Base-by-base conservation (phyloP, 1,140 invertebrate genomes). In the Proctacanthus coquilletti region DNA sequence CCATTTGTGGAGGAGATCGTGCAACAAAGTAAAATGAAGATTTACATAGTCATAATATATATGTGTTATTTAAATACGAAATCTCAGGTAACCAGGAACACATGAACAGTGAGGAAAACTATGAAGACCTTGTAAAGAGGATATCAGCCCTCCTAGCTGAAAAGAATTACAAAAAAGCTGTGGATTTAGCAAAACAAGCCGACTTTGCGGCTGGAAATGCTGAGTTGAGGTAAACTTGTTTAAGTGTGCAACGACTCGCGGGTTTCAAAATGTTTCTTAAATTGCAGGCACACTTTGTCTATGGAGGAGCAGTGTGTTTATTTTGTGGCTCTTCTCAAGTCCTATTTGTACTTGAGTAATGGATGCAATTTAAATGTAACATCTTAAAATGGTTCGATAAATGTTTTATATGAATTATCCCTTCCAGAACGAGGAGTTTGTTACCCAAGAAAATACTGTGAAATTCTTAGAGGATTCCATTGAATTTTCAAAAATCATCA, bases 401-500 rank as follows among this genome's bases (percentile, higher is more conserved):
- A n/a, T n/a, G n/a, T n/a, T n/a, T n/a, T n/a, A n/a, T n/a, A n/a
- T n/a, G n/a, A n/a, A n/a, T n/a, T n/a, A n/a, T 15, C 13, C 9
- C 21, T 25, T 34, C 18, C 27, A 58, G 55, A 45, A 39, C 29
- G 48, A 57, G 34, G 45, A 51, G 34, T 45, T 53, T 41, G 62
- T 64, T 41, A 67, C 68, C 38, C 68, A 66, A 46, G 64, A 68
- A 43, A 62, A 56, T 36, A 65, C 66, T 6, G 61, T 70, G n/a
- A 58, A 64, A 34, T 69, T 64, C 34, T 63, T 75, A 0, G 61
- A 83, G 66, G 77, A 72, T 38, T 69, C 68, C 13, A 62, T 71
- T 0, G 63, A 69, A 23, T 87, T 87, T 57, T 70, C 76, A 1
- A 61, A 64, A 27, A 66, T 76, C 43, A 61, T 86, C 4, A 72